Evolutionary conservation across 2,888 invertebrate species (phyloP).

Genomic region (Byasa hedistus): DNA sequence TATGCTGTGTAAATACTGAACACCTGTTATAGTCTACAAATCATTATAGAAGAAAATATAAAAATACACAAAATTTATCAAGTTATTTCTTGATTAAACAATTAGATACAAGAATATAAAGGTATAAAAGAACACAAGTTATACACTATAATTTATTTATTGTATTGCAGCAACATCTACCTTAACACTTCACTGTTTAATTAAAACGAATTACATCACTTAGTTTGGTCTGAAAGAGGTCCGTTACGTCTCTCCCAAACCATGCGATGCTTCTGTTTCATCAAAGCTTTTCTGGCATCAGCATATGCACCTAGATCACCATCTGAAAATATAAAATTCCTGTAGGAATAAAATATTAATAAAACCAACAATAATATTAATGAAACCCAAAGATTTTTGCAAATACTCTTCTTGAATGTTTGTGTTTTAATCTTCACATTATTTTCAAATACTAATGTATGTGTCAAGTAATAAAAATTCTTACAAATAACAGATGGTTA

Average conservation of each 20-base stretch:
- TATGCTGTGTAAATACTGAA: too few relatives aligned
- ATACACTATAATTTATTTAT: slow-evolving; percentile 41
- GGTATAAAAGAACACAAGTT: slow-evolving; percentile 5
- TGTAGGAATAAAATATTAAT: background rate
- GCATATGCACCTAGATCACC: slow-evolving; percentile 92
- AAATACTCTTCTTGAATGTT: too few relatives aligned
- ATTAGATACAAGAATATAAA: background rate
- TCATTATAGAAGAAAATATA: too few relatives aligned
- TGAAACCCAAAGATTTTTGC: too few relatives aligned
- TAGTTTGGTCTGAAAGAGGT: slow-evolving; percentile 70
- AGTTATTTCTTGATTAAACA: background rate
- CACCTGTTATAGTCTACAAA: too few relatives aligned
- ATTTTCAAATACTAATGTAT: too few relatives aligned
- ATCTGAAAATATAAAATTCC: slow-evolving; percentile 79
- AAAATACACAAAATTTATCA: too few relatives aligned
- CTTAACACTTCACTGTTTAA: slow-evolving; percentile 12
- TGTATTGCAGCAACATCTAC: slow-evolving; percentile 48
- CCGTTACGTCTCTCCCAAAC: slow-evolving; percentile 98
- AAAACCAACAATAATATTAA: too few relatives aligned
- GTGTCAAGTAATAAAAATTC: too few relatives aligned
- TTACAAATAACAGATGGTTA: too few relatives aligned
- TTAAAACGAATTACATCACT: slow-evolving; percentile 36
- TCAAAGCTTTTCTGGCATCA: slow-evolving; percentile 87
- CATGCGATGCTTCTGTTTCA: slow-evolving; percentile 99
- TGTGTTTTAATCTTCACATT: too few relatives aligned